Conservation (phyloP, 1,140 invertebrate genomes). For the Zaprionus africanus region DNA sequence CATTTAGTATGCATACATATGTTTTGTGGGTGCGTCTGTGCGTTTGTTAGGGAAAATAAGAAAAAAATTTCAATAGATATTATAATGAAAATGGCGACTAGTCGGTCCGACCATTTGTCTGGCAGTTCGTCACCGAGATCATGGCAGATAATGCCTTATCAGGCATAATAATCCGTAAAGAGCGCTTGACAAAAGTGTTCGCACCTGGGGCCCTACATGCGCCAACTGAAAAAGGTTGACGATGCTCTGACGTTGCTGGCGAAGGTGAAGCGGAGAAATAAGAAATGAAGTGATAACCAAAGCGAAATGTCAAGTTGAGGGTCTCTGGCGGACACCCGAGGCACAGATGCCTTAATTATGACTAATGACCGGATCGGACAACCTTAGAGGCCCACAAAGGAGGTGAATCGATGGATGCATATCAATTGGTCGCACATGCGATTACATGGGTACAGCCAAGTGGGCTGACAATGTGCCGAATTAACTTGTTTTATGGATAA, state of each 20-base stretch:
- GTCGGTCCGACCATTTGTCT: background rate
- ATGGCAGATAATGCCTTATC: conserved; percentile 44
- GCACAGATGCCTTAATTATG: conserved; percentile 68
- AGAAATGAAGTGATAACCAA: conserved; percentile 4
- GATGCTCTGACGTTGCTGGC: too few species aligned
- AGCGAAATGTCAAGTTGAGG: conserved; percentile 62
- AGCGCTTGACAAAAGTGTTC: conserved; percentile 13
- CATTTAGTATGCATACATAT: conserved; percentile 21
- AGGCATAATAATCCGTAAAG: conserved; percentile 25
- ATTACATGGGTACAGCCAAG: conserved; percentile 30
- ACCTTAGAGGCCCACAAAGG: conserved; percentile 35
- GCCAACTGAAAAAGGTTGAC: conserved; percentile 8
- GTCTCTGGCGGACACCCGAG: conserved; percentile 37
- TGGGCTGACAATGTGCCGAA: conserved; percentile 22
- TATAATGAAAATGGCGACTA: conserved; percentile 37
- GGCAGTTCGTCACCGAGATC: conserved; percentile 12
- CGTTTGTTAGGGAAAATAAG: conserved; percentile 36
- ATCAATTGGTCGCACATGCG: conserved; percentile 1
- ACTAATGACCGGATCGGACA: conserved; percentile 62
- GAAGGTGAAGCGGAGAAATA: background rate
- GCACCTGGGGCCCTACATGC: conserved; percentile 27
- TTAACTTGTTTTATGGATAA: conserved; percentile 36
- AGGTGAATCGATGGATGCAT: conserved; percentile 5
- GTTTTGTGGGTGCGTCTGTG: conserved; percentile 23
- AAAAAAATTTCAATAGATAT: conserved; percentile 11